These are phyloP conservation scores for Caligus rogercresseyi DNA, from an alignment of 1,140 invertebrate genomes.

Conservation along the genomic window DNA sequence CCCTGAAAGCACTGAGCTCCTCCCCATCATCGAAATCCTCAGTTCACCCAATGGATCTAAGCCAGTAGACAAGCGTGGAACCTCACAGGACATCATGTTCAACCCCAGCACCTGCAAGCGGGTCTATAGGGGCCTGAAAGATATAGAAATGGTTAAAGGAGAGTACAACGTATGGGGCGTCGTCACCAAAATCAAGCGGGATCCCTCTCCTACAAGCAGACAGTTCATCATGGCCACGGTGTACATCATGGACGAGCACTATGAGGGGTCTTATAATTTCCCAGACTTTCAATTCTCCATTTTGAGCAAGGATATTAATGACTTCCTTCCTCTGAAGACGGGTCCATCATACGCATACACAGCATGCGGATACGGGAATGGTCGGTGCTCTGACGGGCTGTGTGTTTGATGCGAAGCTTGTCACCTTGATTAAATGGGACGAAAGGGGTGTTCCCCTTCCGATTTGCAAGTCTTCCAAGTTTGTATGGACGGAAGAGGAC, in stretches of 20 bases:
- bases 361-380: not conserved
- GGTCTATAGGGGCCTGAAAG: not conserved
- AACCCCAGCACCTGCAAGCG: not conserved
- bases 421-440: not conserved
- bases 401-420: not conserved
- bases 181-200: not conserved
- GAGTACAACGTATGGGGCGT: not conserved
- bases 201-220: not conserved
- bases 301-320: not conserved
- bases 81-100: not conserved
- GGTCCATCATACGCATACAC: not conserved
- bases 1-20: not conserved
- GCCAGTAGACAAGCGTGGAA: not conserved
- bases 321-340: not conserved
- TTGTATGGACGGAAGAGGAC: not conserved
- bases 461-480: not conserved
- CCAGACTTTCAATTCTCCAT: not conserved
- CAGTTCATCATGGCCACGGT: not conserved
- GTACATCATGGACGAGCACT: not conserved
- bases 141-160: not conserved
- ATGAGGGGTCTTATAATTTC: not conserved
- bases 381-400: not conserved
- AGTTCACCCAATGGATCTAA: not conserved
- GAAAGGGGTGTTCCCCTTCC: not conserved
- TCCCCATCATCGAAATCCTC: not conserved